Conservation (phyloP, 2,797 vertebrate species). For the Pseudochirops cupreus region DNA sequence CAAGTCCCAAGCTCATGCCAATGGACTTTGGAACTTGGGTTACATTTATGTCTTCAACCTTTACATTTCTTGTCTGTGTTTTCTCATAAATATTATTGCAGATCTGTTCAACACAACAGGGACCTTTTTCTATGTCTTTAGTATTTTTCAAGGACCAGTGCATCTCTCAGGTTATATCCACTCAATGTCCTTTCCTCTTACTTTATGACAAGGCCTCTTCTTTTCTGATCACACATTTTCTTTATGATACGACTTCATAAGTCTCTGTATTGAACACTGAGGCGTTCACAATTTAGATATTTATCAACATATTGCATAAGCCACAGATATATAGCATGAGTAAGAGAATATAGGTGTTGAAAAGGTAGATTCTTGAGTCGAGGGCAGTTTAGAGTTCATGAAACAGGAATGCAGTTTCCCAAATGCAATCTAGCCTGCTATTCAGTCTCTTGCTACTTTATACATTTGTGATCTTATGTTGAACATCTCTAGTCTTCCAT, state of each 20-base stretch:
- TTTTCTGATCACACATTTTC: background rate
- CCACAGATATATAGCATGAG: background rate
- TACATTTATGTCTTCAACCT: background rate
- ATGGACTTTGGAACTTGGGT: background rate
- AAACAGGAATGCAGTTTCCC: background rate
- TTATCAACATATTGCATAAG: background rate
- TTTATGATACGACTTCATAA: background rate
- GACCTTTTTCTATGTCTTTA: background rate
- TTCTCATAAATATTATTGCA: background rate
- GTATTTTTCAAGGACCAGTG: background rate
- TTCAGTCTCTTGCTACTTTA: background rate
- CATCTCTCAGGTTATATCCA: background rate
- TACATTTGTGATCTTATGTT: background rate
- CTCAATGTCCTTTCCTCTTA: background rate
- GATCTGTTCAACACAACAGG: no score
- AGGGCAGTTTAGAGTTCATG: background rate
- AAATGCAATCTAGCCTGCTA: background rate
- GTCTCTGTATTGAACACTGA: background rate
- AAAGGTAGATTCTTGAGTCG: background rate
- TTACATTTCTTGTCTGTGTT: background rate
- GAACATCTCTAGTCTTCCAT: background rate
- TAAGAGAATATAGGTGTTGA: background rate
- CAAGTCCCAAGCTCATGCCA: background rate
- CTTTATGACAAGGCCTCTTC: background rate
- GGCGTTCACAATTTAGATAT: background rate